These are phyloP conservation scores for Atethmia centrago DNA, from an alignment of 2,888 invertebrate genomes.

Conservation along the genomic window DNA sequence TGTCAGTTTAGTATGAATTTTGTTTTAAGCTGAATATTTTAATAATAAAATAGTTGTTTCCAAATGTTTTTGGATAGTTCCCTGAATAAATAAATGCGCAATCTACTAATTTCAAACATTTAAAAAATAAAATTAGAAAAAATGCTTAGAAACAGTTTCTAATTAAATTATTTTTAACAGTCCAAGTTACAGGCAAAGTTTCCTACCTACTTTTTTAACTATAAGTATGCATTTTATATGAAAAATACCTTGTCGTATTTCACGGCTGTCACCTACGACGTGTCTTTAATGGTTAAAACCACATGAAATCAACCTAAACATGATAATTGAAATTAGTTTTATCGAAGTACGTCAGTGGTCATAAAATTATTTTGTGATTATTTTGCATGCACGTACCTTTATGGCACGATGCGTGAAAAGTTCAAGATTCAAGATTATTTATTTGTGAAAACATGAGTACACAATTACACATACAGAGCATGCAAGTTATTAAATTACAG, in stretches of 20 bases:
- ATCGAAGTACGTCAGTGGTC: conserved; percentile 9
- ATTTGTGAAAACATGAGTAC: too few species aligned
- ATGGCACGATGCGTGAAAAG: neutral
- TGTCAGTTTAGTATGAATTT: conserved; percentile 64
- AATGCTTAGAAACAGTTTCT: neutral
- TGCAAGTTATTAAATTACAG: too few species aligned
- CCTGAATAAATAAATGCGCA: conserved; percentile 1
- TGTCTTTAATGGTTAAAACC: neutral
- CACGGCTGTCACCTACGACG: neutral
- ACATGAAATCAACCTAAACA: neutral
- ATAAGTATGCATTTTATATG: neutral
- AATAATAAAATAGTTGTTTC: conserved; percentile 16
- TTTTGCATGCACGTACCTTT: conserved; percentile 7
- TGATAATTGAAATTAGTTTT: conserved; percentile 10
- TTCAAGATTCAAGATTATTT: too few species aligned
- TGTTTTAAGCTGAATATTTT: conserved; percentile 41
- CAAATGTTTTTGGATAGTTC: conserved; percentile 24
- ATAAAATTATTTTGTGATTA: neutral
- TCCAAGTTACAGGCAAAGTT: conserved; percentile 18
- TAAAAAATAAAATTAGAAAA: neutral
- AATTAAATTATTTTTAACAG: neutral
- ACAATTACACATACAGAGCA: too few species aligned
- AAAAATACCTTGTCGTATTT: too few species aligned
- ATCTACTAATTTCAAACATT: neutral
- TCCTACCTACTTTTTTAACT: neutral